These are phyloP conservation scores for Cyprinodon variegatus DNA, from an alignment of 2,113 vertebrate genomes.

Conservation along the genomic window DNA sequence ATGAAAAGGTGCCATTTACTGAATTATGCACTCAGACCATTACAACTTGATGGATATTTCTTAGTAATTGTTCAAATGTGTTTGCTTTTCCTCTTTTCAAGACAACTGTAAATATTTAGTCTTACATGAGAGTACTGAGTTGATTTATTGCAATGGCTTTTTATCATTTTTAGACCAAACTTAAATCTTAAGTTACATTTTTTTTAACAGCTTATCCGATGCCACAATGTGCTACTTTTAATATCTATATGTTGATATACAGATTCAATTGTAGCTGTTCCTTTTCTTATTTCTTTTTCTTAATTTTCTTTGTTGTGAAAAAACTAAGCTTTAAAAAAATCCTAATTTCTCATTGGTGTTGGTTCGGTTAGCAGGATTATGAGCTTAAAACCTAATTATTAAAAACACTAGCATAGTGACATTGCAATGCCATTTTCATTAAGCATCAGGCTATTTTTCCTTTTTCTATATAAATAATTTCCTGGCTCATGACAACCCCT, in stretches of 20 bases:
- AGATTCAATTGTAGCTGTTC: slow-evolving; percentile 44
- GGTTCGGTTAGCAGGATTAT: slow-evolving; percentile 9
- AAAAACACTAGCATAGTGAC: background rate
- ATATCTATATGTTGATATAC: background rate
- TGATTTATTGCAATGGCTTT: slow-evolving; percentile 58
- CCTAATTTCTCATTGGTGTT: slow-evolving; percentile 23
- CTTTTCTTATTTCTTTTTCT: slow-evolving; percentile 6
- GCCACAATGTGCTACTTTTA: slow-evolving; percentile 45
- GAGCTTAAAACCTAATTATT: slow-evolving; percentile 57
- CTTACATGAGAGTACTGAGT: slow-evolving; percentile 55
- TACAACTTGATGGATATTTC: slow-evolving; percentile 40
- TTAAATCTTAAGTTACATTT: slow-evolving; percentile 21
- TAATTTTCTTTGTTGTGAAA: slow-evolving; percentile 21
- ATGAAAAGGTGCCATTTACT: slow-evolving; percentile 43
- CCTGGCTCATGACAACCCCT: slow-evolving; percentile 17
- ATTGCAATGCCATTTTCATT: slow-evolving; percentile 10
- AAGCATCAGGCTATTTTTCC: slow-evolving; percentile 18
- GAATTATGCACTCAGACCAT: slow-evolving; percentile 50
- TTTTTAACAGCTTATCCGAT: slow-evolving; percentile 44
- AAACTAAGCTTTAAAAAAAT: slow-evolving; percentile 71
- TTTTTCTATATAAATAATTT: slow-evolving; percentile 21
- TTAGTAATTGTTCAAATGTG: slow-evolving; percentile 43
- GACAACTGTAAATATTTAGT: slow-evolving; percentile 65
- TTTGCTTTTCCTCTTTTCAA: slow-evolving; percentile 30
- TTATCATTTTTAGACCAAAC: slow-evolving; percentile 64